Conservation (phyloP, 2,113 vertebrate species). For the Emydocephalus ijimae region DNA sequence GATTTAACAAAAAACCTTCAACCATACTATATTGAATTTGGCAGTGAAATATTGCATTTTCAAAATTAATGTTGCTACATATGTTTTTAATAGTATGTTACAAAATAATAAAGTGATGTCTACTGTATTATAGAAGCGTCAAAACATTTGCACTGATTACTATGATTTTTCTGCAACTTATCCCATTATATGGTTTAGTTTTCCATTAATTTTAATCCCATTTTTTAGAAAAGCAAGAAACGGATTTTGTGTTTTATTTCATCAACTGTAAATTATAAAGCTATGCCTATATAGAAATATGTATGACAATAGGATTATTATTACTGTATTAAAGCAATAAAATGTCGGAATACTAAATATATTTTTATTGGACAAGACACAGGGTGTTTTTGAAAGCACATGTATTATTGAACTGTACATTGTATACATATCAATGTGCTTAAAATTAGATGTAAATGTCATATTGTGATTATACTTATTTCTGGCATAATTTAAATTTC, state of each 20-base stretch:
- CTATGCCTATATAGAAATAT: background rate
- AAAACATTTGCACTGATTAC: background rate
- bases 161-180: background rate
- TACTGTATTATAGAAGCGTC: background rate
- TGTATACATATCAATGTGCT: conserved; percentile 2
- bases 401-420: conserved; percentile 13
- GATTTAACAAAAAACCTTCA: background rate
- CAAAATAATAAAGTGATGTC: background rate
- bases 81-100: background rate
- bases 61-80: background rate
- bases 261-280: background rate
- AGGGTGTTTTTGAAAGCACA: background rate
- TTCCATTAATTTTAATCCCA: background rate
- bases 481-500: background rate
- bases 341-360: background rate
- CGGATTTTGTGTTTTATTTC: background rate
- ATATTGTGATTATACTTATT: background rate
- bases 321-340: background rate
- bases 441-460: background rate
- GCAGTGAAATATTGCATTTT: background rate
- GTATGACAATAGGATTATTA: background rate
- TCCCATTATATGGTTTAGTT: background rate
- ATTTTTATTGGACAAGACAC: background rate
- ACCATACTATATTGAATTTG: background rate
- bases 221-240: background rate